A percentile compares a stretch with the other conserved stretches of the same genome.
phyloP scores from a whole-genome alignment of 1,140 invertebrate genomes.

The Littorina saxatilis region DNA sequence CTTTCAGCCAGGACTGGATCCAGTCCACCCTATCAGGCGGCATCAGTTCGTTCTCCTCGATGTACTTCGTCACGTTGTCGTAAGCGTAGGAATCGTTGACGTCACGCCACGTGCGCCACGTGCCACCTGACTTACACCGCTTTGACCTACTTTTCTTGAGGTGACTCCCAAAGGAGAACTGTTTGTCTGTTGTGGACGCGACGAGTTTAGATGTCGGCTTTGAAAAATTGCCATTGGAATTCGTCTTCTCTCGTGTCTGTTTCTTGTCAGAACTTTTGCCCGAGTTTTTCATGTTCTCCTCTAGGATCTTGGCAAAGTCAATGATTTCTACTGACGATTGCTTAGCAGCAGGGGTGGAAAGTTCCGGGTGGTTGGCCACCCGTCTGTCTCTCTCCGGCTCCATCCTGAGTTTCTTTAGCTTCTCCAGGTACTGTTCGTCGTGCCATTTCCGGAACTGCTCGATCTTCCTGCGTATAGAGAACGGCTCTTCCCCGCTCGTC shows the following conservation, averaged over 20 bases:
- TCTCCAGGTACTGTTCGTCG: constrained; percentile 43
- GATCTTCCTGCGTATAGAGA: constrained; percentile 41
- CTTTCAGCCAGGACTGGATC: constrained; percentile 63
- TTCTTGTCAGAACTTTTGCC: background rate
- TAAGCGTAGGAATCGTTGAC: constrained; percentile 70
- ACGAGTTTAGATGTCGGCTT: background rate
- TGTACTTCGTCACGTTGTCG: constrained; percentile 68
- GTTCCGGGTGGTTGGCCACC: background rate
- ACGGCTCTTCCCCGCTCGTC: background rate
- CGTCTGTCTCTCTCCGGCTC: constrained; percentile 27
- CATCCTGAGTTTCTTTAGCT: constrained; percentile 39
- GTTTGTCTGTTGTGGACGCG: background rate
- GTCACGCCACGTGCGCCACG: constrained; percentile 69
- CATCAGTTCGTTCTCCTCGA: constrained; percentile 70
- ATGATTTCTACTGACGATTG: background rate
- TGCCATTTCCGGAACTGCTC: constrained; percentile 47
- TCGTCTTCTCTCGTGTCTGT: background rate
- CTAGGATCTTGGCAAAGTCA: constrained; percentile 34
- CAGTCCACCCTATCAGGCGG: constrained; percentile 57
- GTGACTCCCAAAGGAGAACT: background rate
- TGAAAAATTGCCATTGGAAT: background rate
- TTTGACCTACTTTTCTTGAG: background rate
- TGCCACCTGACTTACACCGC: constrained; percentile 50
- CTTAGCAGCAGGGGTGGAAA: background rate
- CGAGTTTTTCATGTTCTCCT: constrained; percentile 28